Base-by-base conservation (phyloP, 2,113 vertebrate genomes). In the Solea solea region DNA sequence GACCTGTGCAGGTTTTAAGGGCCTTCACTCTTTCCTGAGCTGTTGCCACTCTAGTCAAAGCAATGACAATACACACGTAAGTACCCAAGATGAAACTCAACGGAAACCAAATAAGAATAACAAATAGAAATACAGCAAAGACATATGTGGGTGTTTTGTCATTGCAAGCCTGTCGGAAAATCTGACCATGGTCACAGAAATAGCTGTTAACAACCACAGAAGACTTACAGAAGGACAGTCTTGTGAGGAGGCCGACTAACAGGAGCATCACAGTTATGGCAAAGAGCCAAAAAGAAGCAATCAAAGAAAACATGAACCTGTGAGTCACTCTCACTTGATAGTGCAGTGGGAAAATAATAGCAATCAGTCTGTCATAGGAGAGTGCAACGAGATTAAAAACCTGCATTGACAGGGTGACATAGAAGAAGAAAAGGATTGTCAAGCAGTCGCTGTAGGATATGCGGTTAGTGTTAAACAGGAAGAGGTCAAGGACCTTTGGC, bases 121-220 rank as follows among this genome's bases (percentile, higher is more conserved):
- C 40, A 13, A 44, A 50, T 7, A 65, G 58, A 2, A 84, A 1
- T 9, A 3, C 1, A 2, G 2, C 45, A 3, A 87, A 8, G 0
- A 74, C 2, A 8, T 2, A 4, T 46, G 51, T 89, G 9, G 84
- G 65, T 3, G 9, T 50, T n/a, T 66, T 3, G 50, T 86, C 86
- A 72, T 88, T 90, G 50, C 91, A 93, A 0, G 91, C 73, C 25
- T 93, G 78, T 90, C n/a, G n/a, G n/a, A n/a, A n/a, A n/a, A n/a
- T n/a, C n/a, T n/a, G n/a, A n/a, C n/a, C n/a, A 59, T 92, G 81
- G 25, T 92, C 86, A 80, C 91, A 92, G 68, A 89, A 93, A 72
- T 68, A 93, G 64, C 91, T 92, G 5, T 90, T 81, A 44, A 94
- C 49, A 49, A 90, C 76, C 56, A 87, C 77, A 21, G 21, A 21